Evolutionary conservation across 1,140 invertebrate genomes (phyloP), one percentile per base, ranked within the genome.

Genomic region (Pseudoatta argentina): DNA sequence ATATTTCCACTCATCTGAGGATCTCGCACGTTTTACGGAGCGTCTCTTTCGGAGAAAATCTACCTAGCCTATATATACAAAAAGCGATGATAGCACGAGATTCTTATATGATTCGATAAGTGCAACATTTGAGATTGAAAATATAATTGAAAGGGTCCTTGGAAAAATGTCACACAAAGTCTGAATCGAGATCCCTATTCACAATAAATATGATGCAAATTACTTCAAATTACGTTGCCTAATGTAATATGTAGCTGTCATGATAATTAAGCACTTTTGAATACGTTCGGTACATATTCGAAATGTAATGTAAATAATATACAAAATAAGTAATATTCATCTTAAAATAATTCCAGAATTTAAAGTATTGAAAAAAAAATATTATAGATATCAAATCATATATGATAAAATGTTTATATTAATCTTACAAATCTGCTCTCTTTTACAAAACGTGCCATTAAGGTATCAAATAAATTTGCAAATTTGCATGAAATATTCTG

Each of bases 11-110:
- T 87, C 87, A 86, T 67, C 72, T 24, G 48, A 18, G 69, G 79
- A 83, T 83, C 69, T 75, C 24, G 57, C 55, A 14, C 79, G 18
- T 82, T 82, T 85, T 51, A 59, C 39, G 51, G 21, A 51, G 44
- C 63, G 57, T 59, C 18, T 48, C 53, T 63, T 57, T 51, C 18
- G 18, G 2, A 61, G 16, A 73, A 82, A 82, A 39, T 57, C 67
- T 59, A 14, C 55, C n/a, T 34, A 24, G n/a, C 24, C 63, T 66
- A 24, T 66, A 63, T 66, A 24, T 66, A 63, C 34, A 85, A 24
- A 34, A 87, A 90, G 86, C 61, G 88, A 76, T 39, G 87, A 89
- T 71, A 87, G 86, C 86, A 82, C 10, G 69, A 44, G 79, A 83
- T 83, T 83, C 16, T 83, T 63, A 75, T 75, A n/a, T 21, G 8